phyloP scores from a whole-genome alignment of 2,797 vertebrate genomes.

The Tapirus indicus region DNA sequence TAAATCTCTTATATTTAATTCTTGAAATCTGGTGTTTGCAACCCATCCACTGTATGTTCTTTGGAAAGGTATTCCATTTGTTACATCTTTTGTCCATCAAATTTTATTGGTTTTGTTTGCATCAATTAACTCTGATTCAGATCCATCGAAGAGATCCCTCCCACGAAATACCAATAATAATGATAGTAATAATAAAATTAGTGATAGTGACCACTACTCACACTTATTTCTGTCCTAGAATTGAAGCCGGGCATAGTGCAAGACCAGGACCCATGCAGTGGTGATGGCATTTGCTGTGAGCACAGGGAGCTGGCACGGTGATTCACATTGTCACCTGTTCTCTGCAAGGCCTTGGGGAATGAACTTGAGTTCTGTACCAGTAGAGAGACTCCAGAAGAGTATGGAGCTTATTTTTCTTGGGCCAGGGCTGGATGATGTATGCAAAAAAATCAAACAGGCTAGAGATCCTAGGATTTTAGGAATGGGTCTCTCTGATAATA shows the following conservation, averaged over 20 bases:
- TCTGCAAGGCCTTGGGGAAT: background rate
- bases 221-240: background rate
- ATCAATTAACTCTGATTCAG: background rate
- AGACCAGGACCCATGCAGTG: background rate
- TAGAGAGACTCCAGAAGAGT: background rate
- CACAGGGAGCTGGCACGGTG: background rate
- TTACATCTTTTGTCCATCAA: background rate
- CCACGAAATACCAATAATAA: background rate
- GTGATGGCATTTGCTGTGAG: background rate
- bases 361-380: background rate
- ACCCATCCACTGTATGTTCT: background rate
- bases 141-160: background rate
- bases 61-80: constrained; percentile 42
- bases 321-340: background rate
- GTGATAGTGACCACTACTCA: background rate
- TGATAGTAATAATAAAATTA: background rate
- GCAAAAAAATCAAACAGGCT: background rate
- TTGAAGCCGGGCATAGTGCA: background rate
- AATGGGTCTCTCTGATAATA: background rate
- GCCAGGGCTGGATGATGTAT: background rate
- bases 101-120: background rate
- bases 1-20: background rate
- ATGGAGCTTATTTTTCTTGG: background rate
- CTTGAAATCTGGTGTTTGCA: background rate
- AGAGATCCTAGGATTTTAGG: background rate